Evolutionary conservation across 2,888 invertebrate species (phyloP).

Genomic region (Mechanitis messenoides): DNA sequence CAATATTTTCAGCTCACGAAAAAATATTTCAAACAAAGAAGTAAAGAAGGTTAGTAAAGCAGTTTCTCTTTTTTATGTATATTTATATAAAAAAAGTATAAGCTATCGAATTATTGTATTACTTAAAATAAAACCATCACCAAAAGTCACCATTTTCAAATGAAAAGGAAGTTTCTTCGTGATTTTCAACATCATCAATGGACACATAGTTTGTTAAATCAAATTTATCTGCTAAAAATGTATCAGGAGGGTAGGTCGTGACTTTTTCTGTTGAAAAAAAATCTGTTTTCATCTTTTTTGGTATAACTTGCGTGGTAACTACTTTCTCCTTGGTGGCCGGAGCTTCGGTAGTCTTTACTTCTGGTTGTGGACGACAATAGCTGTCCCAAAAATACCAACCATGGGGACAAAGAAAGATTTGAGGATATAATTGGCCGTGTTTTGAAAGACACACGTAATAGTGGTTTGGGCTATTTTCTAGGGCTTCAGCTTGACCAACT

Average conservation of each 20-base stretch:
- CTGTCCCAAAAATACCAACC: constrained; percentile 63
- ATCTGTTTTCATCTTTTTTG: constrained; percentile 38
- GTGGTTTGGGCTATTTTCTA: constrained; percentile 53
- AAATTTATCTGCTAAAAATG: constrained; percentile 64
- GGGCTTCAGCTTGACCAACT: constrained; percentile 52
- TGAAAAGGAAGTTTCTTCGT: constrained; percentile 45
- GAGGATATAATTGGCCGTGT: constrained; percentile 47
- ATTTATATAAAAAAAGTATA: too few species aligned
- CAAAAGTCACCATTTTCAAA: constrained; percentile 42
- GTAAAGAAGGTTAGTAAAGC: too few species aligned
- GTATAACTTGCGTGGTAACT: constrained; percentile 15
- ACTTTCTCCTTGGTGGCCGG: constrained; percentile 18
- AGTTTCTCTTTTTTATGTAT: too few species aligned
- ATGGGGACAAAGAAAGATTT: constrained; percentile 66
- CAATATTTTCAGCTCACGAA: too few species aligned
- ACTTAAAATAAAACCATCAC: constrained; percentile 11
- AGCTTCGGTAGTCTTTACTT: constrained; percentile 18
- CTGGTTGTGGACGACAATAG: constrained; percentile 53
- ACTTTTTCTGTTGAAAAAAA: constrained; percentile 62
- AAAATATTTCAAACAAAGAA: too few species aligned
- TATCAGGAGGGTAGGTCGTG: constrained; percentile 51
- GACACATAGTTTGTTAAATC: constrained; percentile 58
- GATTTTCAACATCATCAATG: constrained; percentile 41
- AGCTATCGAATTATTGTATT: background rate
- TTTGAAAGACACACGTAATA: constrained; percentile 63